A percentile compares a stretch with the other conserved stretches of the same genome.
These are phyloP conservation scores for Nomia melanderi DNA, from an alignment of 1,140 invertebrate species.

Conservation along the genomic window DNA sequence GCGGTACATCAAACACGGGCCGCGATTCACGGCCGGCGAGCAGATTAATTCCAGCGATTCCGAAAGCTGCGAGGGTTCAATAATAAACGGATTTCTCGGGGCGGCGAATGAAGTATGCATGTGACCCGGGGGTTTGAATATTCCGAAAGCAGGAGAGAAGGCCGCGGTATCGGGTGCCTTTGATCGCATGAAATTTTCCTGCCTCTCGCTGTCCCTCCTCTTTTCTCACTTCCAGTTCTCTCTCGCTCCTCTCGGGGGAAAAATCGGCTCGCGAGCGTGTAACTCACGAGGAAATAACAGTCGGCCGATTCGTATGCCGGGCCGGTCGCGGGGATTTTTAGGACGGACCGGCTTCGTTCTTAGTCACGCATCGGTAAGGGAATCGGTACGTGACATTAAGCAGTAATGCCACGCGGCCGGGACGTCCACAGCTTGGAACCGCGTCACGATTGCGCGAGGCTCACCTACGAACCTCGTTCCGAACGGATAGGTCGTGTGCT, in stretches of 20 bases:
- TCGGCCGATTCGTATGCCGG: constrained; percentile 55
- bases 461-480: constrained; percentile 51
- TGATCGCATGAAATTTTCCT: constrained; percentile 34
- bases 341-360: constrained; percentile 54
- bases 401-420: constrained; percentile 59
- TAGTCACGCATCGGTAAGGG: constrained; percentile 59
- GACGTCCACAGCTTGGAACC: constrained; percentile 39
- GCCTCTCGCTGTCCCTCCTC: too few species aligned
- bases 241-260: constrained; percentile 33
- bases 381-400: constrained; percentile 67
- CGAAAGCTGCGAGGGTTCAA: neutral
- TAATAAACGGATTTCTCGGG: neutral
- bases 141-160: neutral
- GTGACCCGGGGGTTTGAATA: neutral
- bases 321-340: constrained; percentile 57
- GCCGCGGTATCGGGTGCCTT: constrained; percentile 12
- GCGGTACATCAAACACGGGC: neutral
- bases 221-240: too few species aligned
- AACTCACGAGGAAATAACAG: constrained; percentile 41
- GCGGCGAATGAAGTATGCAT: neutral
- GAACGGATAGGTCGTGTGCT: too few species aligned
- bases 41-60: neutral
- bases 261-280: constrained; percentile 32
- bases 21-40: neutral
- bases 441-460: constrained; percentile 26